A percentile compares a stretch with the other conserved stretches of the same genome.
Conservation (phyloP, 2,888 invertebrate genomes). For the Argyra leucocephala region DNA sequence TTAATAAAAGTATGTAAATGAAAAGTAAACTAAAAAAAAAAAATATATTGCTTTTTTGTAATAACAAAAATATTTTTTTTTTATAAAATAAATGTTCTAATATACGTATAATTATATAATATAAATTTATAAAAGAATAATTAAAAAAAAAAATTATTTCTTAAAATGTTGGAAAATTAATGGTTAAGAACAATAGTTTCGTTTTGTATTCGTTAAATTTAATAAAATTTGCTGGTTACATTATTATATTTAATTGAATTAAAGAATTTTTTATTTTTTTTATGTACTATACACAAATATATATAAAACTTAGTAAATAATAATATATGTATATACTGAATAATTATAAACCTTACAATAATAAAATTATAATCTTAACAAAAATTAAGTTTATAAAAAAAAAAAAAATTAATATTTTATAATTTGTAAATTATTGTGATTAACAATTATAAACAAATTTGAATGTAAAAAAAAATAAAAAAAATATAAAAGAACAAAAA, state of each 20-base stretch:
- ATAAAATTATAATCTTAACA: no score
- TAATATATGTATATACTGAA: no score
- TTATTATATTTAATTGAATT: conserved; percentile 17
- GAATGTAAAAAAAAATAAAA: no score
- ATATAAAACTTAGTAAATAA: no score
- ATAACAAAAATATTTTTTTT: conserved; percentile 22
- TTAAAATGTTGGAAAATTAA: conserved; percentile 11
- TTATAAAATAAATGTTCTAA: conserved; percentile 14
- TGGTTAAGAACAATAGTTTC: conserved; percentile 21
- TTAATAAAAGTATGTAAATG: no score
- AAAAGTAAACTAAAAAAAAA: conserved; percentile 7
- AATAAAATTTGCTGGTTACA: conserved; percentile 20
- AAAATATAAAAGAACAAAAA: no score
- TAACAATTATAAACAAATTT: no score
- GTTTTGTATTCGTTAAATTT: neutral
- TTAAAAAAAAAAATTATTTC: conserved; percentile 19
- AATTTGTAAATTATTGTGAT: no score
- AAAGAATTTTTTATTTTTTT: neutral
- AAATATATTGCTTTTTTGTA: conserved; percentile 6
- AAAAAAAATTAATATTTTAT: no score
- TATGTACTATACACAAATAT: no score
- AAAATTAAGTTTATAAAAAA: no score
- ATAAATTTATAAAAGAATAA: conserved; percentile 19
- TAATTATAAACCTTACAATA: no score
- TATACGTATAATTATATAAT: conserved; percentile 15